These are phyloP conservation scores for Macrophya annulata DNA, from an alignment of 2,888 invertebrate species.

Conservation along the genomic window DNA sequence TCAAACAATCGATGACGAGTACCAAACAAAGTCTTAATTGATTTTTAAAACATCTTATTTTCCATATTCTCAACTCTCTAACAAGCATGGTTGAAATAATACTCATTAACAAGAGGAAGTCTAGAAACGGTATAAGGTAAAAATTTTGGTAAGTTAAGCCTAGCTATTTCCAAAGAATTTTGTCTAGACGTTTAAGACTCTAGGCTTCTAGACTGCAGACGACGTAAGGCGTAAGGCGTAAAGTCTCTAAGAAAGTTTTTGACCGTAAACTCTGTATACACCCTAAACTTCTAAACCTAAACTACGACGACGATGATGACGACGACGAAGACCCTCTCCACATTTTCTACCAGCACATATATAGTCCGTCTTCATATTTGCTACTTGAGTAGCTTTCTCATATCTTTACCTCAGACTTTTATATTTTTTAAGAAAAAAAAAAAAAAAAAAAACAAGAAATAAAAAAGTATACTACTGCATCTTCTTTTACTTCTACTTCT, in stretches of 20 bases:
- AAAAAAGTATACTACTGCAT: neutral
- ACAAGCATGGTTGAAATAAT: slow-evolving; percentile 51
- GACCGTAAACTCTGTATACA: neutral
- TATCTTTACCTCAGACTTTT: slow-evolving; percentile 31
- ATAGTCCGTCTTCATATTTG: slow-evolving; percentile 49
- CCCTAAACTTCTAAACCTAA: neutral
- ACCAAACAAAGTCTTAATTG: slow-evolving; percentile 45
- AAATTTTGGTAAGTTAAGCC: neutral
- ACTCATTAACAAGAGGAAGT: slow-evolving; percentile 51
- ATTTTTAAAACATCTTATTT: neutral
- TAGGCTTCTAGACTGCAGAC: neutral
- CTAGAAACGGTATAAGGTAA: neutral
- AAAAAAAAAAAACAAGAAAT: too few species aligned
- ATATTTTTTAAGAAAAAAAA: slow-evolving; percentile 19
- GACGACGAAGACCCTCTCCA: slow-evolving; percentile 2
- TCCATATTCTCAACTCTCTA: slow-evolving; percentile 4
- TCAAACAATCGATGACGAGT: slow-evolving; percentile 49
- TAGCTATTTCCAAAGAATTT: slow-evolving; percentile 51
- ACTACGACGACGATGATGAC: neutral
- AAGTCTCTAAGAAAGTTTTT: slow-evolving; percentile 2
- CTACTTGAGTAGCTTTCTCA: slow-evolving; percentile 57
- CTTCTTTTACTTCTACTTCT: too few species aligned
- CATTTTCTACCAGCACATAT: neutral
- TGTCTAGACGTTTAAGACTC: slow-evolving; percentile 50
- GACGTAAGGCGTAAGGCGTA: neutral